A percentile compares a stretch with the other conserved stretches of the same genome.
These are phyloP conservation scores for Cranoglanis bouderius DNA, from an alignment of 2,113 vertebrate genomes.

Conservation along the genomic window DNA sequence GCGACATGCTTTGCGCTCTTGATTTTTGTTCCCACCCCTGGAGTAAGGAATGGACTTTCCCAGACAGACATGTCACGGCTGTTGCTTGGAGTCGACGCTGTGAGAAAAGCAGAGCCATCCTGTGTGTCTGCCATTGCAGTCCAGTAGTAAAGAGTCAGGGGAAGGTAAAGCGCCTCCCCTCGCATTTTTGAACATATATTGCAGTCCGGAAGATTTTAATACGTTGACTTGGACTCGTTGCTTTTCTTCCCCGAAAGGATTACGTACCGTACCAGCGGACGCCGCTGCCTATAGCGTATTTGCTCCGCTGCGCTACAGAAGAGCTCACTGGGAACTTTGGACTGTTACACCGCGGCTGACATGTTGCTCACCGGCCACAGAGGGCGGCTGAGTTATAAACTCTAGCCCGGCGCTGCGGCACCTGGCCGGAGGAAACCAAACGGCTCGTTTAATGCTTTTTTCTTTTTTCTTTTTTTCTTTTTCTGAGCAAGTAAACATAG, in stretches of 20 bases:
- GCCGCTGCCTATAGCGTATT: constrained; percentile 3
- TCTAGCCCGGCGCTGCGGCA: constrained; percentile 76
- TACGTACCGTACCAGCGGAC: constrained; percentile 12
- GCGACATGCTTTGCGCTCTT: constrained; percentile 44
- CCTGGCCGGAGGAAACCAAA: constrained; percentile 62
- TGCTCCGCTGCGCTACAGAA: not conserved
- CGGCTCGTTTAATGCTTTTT: not conserved
- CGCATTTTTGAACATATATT: constrained; percentile 40
- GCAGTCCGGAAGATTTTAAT: not conserved
- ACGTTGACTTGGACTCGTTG: not conserved
- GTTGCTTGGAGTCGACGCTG: constrained; percentile 66
- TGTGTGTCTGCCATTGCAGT: constrained; percentile 73
- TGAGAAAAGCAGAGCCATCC: constrained; percentile 62
- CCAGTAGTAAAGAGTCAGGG: constrained; percentile 68
- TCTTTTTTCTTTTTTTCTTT: too few relatives aligned
- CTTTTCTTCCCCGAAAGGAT: not conserved
- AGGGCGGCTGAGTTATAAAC: constrained; percentile 66
- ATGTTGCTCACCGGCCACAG: constrained; percentile 69
- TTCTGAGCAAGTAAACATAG: not conserved
- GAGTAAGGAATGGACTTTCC: constrained; percentile 73
- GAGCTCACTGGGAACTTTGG: constrained; percentile 70
- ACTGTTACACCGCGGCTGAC: constrained; percentile 67
- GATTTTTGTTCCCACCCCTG: constrained; percentile 53
- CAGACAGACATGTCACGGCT: constrained; percentile 75
- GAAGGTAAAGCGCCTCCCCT: constrained; percentile 47